Conservation (phyloP, 2,113 vertebrate genomes). For the Poicephalus meyeri region DNA sequence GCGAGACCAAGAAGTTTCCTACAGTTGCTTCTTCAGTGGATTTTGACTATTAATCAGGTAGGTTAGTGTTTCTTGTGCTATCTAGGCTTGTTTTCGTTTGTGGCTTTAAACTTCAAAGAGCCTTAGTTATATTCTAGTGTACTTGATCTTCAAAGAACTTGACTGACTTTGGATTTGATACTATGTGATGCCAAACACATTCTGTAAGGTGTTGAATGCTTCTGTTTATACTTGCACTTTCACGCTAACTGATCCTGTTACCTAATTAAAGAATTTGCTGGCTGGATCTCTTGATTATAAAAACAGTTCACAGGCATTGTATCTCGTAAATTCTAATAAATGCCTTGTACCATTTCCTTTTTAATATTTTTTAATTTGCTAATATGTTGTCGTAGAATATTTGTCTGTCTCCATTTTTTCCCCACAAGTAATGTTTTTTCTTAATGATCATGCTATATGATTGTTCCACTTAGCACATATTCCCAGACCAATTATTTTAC, state of each 20-base stretch:
- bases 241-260: neutral
- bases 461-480: neutral
- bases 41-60: neutral
- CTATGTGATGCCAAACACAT: neutral
- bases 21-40: neutral
- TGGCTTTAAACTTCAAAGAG: slow-evolving; percentile 4
- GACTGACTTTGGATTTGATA: neutral
- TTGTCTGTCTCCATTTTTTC: neutral
- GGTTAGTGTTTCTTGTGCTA: neutral
- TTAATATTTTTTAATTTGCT: neutral
- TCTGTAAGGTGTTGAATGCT: neutral
- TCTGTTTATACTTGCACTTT: neutral
- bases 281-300: neutral
- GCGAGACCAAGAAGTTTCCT: neutral
- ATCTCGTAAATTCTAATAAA: neutral
- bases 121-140: neutral
- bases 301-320: neutral
- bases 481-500: neutral
- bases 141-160: slow-evolving; percentile 11
- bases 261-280: neutral
- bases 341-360: neutral
- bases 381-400: neutral
- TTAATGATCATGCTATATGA: neutral
- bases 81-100: neutral
- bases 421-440: neutral